Percentiles rank a stretch among this genome's conserved stretches.
phyloP scores from a whole-genome alignment of 2,113 vertebrate species.

The Albula goreensis region DNA sequence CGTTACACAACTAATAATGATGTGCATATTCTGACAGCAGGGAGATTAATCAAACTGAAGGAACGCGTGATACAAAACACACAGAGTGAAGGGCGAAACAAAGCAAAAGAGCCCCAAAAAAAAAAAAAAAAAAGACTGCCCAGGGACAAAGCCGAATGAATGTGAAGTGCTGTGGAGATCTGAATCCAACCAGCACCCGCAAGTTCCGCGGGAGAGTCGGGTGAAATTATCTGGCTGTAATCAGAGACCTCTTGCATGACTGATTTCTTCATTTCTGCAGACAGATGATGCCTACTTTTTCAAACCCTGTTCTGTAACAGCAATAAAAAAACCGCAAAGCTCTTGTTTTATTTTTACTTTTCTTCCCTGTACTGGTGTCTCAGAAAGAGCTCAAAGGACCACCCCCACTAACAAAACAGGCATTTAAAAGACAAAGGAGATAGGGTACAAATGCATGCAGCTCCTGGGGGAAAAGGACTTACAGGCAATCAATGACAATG shows the following conservation, averaged over 20 bases:
- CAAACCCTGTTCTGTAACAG: constrained; percentile 59
- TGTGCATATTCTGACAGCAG: constrained; percentile 51
- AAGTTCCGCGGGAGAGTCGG: constrained; percentile 62
- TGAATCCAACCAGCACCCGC: constrained; percentile 54
- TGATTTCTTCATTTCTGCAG: constrained; percentile 61
- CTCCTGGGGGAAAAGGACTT: background rate
- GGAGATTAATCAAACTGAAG: background rate
- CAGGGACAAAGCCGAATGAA: background rate
- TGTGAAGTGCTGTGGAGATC: constrained; percentile 18
- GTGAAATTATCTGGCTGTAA: constrained; percentile 71
- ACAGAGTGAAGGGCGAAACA: background rate
- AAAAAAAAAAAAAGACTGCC: background rate
- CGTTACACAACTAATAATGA: constrained; percentile 54
- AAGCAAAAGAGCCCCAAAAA: background rate
- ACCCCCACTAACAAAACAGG: constrained; percentile 31
- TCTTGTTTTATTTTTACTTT: constrained; percentile 61
- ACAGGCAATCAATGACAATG: background rate
- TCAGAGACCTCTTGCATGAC: constrained; percentile 68
- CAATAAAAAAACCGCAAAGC: constrained; percentile 48
- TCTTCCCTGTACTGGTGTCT: constrained; percentile 55
- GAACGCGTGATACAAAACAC: background rate
- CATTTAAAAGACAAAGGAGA: constrained; percentile 23
- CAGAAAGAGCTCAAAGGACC: constrained; percentile 18
- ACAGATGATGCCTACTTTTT: constrained; percentile 66
- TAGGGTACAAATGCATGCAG: constrained; percentile 35